These are phyloP conservation scores for Sebastes elongatus DNA, from an alignment of 2,797 vertebrate genomes.

Conservation along the genomic window DNA sequence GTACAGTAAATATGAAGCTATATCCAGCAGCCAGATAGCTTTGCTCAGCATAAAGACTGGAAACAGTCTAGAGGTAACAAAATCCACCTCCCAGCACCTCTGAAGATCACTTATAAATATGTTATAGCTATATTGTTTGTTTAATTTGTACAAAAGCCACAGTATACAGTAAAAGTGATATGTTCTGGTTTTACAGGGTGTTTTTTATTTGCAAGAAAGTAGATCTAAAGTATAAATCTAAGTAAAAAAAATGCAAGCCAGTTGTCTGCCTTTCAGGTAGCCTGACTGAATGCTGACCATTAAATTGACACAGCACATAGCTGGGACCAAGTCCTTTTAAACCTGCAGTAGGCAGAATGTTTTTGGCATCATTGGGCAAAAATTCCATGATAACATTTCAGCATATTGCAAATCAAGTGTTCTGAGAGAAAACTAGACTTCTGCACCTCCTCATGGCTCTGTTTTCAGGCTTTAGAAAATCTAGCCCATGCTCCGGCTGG, in stretches of 20 bases:
- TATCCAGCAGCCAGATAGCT: neutral
- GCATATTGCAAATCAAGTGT: no score
- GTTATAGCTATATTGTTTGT: neutral
- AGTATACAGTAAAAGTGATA: neutral
- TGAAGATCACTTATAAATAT: no score
- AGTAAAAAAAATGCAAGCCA: neutral
- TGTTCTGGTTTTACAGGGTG: neutral
- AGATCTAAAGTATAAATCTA: neutral
- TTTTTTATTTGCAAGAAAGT: neutral
- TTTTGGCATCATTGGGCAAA: no score
- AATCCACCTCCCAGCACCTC: neutral
- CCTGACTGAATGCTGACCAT: neutral
- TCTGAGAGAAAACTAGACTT: no score
- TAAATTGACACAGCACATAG: neutral
- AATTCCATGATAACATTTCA: no score
- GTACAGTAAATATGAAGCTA: neutral
- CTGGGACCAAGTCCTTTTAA: neutral
- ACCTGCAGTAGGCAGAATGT: no score
- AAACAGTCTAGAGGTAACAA: neutral
- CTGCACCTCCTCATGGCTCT: no score
- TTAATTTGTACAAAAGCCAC: neutral
- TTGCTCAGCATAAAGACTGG: neutral
- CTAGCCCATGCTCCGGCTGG: no score
- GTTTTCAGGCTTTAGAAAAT: no score
- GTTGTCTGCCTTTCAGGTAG: no score